Evolutionary conservation across 2,888 invertebrate species (phyloP).

Genomic region (Lagria hirta): DNA sequence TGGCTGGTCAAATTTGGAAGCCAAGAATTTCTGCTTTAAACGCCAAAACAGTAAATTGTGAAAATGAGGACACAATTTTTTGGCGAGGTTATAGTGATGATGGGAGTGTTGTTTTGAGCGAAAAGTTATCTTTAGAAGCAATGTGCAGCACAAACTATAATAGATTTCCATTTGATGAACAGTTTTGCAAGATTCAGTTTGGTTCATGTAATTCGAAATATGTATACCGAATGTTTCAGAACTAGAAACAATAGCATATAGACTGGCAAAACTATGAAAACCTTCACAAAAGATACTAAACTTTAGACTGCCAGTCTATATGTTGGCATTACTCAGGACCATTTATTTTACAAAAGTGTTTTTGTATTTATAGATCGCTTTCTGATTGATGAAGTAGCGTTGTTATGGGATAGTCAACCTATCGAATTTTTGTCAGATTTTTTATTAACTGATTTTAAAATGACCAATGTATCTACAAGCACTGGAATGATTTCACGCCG

Average conservation of each 20-base stretch:
- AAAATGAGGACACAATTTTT: slow-evolving; percentile 38
- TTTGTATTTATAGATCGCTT: slow-evolving; percentile 38
- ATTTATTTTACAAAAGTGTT: neutral
- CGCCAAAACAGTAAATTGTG: slow-evolving; percentile 27
- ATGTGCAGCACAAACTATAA: slow-evolving; percentile 36
- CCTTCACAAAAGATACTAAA: no score
- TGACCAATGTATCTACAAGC: slow-evolving; percentile 34
- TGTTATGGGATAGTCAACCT: slow-evolving; percentile 35
- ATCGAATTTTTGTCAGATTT: slow-evolving; percentile 27
- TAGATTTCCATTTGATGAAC: slow-evolving; percentile 42
- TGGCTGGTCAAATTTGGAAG: slow-evolving; percentile 43
- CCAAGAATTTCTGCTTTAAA: slow-evolving; percentile 40
- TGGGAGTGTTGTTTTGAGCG: slow-evolving; percentile 40
- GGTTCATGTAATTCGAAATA: slow-evolving; percentile 46
- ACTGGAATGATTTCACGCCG: slow-evolving; percentile 34
- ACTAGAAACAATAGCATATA: no score
- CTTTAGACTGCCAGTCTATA: no score
- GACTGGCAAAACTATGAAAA: no score
- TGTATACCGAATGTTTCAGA: no score
- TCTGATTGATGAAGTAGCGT: slow-evolving; percentile 39
- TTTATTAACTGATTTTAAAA: slow-evolving; percentile 34
- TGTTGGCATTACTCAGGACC: no score
- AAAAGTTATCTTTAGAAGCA: slow-evolving; percentile 33
- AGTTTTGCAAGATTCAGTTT: slow-evolving; percentile 41
- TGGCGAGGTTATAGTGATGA: slow-evolving; percentile 43